Percentiles rank a stretch among this genome's conserved stretches.
Conservation (phyloP, 2,113 vertebrate species). For the Platysteira castanea region DNA sequence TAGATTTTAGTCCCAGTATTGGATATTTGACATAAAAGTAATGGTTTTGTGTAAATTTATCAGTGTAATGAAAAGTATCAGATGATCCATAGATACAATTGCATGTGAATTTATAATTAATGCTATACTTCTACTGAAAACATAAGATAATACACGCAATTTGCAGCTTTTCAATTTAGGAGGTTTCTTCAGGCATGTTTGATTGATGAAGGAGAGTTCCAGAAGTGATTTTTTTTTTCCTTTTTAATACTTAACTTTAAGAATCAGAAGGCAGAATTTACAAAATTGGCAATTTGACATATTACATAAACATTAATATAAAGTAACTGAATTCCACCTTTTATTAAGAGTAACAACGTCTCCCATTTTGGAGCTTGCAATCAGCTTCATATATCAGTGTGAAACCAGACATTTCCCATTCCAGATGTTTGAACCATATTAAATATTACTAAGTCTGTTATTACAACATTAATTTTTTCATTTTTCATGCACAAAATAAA, state of each 20-base stretch:
- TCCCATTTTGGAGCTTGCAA: not conserved
- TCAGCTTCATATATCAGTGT: not conserved
- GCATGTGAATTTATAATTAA: not conserved
- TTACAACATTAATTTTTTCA: not conserved
- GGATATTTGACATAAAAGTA: not conserved
- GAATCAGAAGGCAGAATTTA: not conserved
- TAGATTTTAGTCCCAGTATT: not conserved
- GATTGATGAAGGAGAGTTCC: not conserved
- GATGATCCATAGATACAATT: not conserved
- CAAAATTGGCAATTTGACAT: not conserved
- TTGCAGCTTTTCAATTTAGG: not conserved
- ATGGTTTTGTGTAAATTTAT: not conserved
- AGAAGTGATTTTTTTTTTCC: not conserved
- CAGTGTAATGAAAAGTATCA: not conserved
- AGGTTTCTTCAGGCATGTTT: not conserved
- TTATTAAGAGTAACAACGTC: not conserved
- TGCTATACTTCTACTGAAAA: not conserved
- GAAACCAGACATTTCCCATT: not conserved
- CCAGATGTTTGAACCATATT: not conserved
- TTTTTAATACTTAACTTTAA: not conserved
- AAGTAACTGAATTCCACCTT: not conserved
- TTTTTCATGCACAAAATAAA: not conserved
- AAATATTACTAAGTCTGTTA: not conserved
- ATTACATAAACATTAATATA: not conserved
- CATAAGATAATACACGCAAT: rapidly evolving